Conservation (phyloP, 92 coral and sea anemone genomes). For the Phenganax marumi region DNA sequence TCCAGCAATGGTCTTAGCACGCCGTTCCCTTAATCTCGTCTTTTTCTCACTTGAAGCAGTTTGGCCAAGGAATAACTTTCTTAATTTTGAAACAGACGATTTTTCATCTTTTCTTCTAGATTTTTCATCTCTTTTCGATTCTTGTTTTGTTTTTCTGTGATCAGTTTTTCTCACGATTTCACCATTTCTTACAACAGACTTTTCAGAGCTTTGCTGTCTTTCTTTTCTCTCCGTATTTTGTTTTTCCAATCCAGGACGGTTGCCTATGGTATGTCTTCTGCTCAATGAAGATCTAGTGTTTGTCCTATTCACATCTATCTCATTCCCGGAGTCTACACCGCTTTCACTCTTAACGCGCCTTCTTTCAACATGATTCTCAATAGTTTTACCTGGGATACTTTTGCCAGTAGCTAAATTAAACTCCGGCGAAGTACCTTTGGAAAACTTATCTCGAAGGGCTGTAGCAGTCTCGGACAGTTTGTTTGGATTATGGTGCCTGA, state of each 20-base stretch:
- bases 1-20: constrained; percentile 73
- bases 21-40: constrained; percentile 18
- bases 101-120: constrained; percentile 5
- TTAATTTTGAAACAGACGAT: constrained; percentile 12
- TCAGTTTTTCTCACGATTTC: neutral
- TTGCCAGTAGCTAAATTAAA: neutral
- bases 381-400: neutral
- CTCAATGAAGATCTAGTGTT: neutral
- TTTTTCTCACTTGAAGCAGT: constrained; percentile 23
- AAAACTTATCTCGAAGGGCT: constrained; percentile 22
- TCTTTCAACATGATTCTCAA: neutral
- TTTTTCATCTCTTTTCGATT: constrained; percentile 1
- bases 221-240: constrained; percentile 15
- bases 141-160: neutral
- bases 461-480: constrained; percentile 4
- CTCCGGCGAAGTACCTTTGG: neutral
- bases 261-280: constrained; percentile 28
- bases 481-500: neutral
- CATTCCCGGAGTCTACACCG: neutral
- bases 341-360: constrained; percentile 7
- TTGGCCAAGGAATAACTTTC: constrained; percentile 16
- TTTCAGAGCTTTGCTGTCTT: neutral
- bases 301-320: neutral
- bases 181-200: neutral
- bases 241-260: neutral